These are phyloP conservation scores for Phyllostomus hastatus DNA, from an alignment of 2,113 vertebrate genomes.

Conservation along the genomic window DNA sequence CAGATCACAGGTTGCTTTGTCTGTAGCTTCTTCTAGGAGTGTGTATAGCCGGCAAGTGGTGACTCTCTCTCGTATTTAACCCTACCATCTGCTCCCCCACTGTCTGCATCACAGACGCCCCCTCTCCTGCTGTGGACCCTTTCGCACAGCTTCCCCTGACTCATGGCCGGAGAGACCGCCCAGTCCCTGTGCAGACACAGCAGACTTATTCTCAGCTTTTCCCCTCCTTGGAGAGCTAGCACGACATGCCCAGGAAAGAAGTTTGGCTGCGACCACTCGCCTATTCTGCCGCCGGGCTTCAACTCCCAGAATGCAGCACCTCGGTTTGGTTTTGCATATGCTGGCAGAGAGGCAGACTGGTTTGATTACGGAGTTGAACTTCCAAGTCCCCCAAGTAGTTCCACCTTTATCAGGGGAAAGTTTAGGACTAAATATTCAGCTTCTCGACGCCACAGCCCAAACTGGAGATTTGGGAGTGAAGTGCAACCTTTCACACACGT, in stretches of 20 bases:
- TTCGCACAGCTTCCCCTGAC: background rate
- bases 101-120: accelerated
- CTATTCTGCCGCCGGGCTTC: background rate
- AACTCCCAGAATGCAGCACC: background rate
- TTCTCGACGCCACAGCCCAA: background rate
- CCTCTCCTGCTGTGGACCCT: background rate
- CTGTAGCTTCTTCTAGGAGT: background rate
- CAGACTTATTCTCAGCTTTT: background rate
- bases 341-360: background rate
- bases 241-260: background rate
- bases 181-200: background rate
- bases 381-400: background rate
- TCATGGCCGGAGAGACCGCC: background rate
- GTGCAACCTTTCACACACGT: background rate
- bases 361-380: background rate
- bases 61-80: background rate
- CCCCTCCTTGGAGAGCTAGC: background rate
- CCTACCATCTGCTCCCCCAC: background rate
- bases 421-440: background rate
- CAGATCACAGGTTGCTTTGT: background rate
- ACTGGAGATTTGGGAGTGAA: background rate
- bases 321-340: background rate
- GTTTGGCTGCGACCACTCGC: background rate
- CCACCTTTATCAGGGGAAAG: background rate
- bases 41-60: background rate